Conservation (phyloP, 2,888 invertebrate genomes). For the Ichneumoninae sp. region DNA sequence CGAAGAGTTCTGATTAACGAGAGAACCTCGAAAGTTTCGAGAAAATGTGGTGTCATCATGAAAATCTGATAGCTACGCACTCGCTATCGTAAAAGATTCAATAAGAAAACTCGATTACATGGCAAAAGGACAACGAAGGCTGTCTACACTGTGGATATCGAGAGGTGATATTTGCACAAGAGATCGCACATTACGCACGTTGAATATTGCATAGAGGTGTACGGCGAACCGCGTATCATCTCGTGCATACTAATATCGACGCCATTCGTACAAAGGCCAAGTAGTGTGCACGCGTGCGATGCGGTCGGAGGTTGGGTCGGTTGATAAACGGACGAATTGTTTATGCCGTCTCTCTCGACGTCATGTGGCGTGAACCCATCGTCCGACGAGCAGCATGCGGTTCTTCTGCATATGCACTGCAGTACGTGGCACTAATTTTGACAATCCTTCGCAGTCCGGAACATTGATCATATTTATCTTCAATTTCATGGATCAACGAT, state of each 20-base stretch:
- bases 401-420: conserved; percentile 2
- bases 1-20: conserved; percentile 40
- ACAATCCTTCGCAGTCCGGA: conserved; percentile 15
- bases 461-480: conserved; percentile 43
- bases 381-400: conserved; percentile 1
- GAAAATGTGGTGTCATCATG: conserved; percentile 8
- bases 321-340: conserved; percentile 45
- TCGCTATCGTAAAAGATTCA: conserved; percentile 7
- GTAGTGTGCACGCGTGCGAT: conserved; percentile 25
- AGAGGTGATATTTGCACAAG: conserved; percentile 30
- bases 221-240: conserved; percentile 40
- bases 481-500: conserved; percentile 32
- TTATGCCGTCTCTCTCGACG: conserved; percentile 26
- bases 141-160: conserved; percentile 21
- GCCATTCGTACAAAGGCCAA: conserved; percentile 25
- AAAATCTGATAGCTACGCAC: not conserved
- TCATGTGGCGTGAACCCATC: conserved; percentile 17
- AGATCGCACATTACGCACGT: conserved; percentile 42
- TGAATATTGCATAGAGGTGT: conserved; percentile 54
- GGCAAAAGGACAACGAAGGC: conserved; percentile 1
- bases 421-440: conserved; percentile 39
- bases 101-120: not conserved
- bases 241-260: conserved; percentile 46
- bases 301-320: conserved; percentile 18
- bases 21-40: conserved; percentile 23